Evolutionary conservation across 2,797 vertebrate genomes (phyloP).

Genomic region (Eupleurogrammus muticus): DNA sequence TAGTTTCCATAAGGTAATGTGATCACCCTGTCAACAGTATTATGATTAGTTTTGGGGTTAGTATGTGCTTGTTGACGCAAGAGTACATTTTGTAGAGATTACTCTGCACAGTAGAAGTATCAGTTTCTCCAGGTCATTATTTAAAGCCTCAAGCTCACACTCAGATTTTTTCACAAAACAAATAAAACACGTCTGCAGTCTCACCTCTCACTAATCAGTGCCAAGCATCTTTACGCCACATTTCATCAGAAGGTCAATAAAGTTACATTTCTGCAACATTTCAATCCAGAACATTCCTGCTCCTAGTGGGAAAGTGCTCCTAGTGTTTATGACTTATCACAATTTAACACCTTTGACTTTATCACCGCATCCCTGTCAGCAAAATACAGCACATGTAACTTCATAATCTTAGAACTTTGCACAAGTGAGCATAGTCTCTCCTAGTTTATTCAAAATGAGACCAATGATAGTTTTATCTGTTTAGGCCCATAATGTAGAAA

Average conservation of each 20-base stretch:
- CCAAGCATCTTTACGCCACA: neutral
- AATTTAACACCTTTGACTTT: neutral
- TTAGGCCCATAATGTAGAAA: neutral
- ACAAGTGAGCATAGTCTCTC: neutral
- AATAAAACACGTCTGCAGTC: neutral
- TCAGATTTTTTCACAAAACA: neutral
- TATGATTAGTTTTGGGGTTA: slow-evolving; percentile 2
- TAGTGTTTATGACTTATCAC: neutral
- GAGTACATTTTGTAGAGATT: neutral
- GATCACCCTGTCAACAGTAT: slow-evolving; percentile 22
- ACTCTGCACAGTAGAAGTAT: neutral
- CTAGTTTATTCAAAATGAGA: neutral
- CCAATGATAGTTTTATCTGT: neutral
- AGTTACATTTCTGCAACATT: neutral
- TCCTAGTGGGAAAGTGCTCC: neutral
- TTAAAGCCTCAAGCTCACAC: neutral
- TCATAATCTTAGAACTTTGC: neutral
- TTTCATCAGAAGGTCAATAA: neutral
- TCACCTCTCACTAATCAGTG: neutral
- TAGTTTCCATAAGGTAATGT: slow-evolving; percentile 31
- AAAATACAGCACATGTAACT: too few species aligned
- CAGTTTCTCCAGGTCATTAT: neutral
- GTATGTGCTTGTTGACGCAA: slow-evolving; percentile 5
- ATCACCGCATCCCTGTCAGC: neutral
- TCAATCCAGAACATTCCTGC: neutral